Evolutionary conservation across 2,113 vertebrate species (phyloP).

Genomic region (Chaenogobius annularis): DNA sequence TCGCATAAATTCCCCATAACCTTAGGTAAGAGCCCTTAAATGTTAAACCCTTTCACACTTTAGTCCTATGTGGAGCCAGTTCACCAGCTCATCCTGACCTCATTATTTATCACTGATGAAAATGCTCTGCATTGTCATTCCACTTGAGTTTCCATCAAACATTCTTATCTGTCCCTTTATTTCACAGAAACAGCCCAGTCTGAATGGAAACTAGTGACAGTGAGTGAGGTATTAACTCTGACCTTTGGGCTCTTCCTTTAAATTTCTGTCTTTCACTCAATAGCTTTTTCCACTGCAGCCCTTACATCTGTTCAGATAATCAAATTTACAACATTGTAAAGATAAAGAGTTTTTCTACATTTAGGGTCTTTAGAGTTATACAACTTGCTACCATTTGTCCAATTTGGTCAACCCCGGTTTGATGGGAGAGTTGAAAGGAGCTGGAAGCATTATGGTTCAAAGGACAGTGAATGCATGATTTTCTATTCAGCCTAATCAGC

Average conservation of each 20-base stretch:
- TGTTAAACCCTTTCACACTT: background rate
- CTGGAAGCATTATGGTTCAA: constrained; percentile 26
- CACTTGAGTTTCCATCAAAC: constrained; percentile 2
- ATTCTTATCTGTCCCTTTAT: constrained; percentile 27
- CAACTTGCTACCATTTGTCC: background rate
- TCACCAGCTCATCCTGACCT: background rate
- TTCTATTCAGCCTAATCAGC: constrained; percentile 21
- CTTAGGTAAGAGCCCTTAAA: background rate
- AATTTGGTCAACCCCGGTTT: constrained; percentile 1
- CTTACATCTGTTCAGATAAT: constrained; percentile 19
- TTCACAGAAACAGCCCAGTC: constrained; percentile 27
- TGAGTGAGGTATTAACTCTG: constrained; percentile 47
- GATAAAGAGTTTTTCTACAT: constrained; percentile 30
- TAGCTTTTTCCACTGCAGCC: constrained; percentile 8
- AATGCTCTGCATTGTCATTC: background rate
- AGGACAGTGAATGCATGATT: constrained; percentile 1
- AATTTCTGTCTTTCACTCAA: constrained; percentile 28
- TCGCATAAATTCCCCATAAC: background rate
- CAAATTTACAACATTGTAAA: constrained; percentile 20
- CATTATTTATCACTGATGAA: background rate
- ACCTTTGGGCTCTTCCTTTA: constrained; percentile 43
- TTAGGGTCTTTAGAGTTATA: constrained; percentile 1
- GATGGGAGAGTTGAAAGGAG: constrained; percentile 7
- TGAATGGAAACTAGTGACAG: constrained; percentile 10
- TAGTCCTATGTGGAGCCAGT: background rate